Base-by-base conservation (phyloP, 2,797 vertebrate genomes). In the Pipistrellus kuhlii region DNA sequence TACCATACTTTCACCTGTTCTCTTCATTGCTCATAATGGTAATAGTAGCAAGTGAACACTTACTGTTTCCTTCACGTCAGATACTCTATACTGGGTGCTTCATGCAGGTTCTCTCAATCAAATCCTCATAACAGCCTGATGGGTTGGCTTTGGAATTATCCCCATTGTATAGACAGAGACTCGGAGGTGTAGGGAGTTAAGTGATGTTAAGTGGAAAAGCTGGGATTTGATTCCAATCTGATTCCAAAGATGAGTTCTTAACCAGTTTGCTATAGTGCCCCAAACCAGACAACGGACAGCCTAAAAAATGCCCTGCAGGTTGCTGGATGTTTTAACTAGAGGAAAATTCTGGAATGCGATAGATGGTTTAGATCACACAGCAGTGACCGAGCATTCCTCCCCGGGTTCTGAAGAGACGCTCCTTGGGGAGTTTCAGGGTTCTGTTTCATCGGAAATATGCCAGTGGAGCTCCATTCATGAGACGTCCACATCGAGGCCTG, bases 191-290 rank as follows among this genome's bases (percentile, higher is more conserved):
- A 7, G 10, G 13, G 59, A 17, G 17, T 68, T 51, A 62, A 53
- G 9, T 38, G 27, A 55, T 25, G 11, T 66, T 30, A 53, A 46
- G 30, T 72, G 59, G 20, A 48, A 57, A 91, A 73, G 46, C 32
- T 94, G 80, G 55, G 71, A 66, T 93, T 89, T 87, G 64, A 68
- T 35, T 8, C n/a, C 69, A 86, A 88, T 68, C 64, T 88, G 44
- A 81, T 21, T 59, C 30, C 21, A 32, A 62, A 32, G 55, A 20
- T 9, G 14, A 10, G 12, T 44, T 55, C 85, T 66, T 57, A 35
- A 46, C 17, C 13, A 68, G 81, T 92, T 95, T 53, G 38, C 69
- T 51, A n/a, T 13, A 44, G 20, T n/a, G 55, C 35, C 48, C 10
- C 8, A 77, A 92, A 35, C 17, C 46, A 68, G 83, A 62, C 32